Evolutionary conservation across 1,140 invertebrate genomes (phyloP), one percentile per base, ranked within the genome.

Genomic region (Caenorhabditis brenneri): DNA sequence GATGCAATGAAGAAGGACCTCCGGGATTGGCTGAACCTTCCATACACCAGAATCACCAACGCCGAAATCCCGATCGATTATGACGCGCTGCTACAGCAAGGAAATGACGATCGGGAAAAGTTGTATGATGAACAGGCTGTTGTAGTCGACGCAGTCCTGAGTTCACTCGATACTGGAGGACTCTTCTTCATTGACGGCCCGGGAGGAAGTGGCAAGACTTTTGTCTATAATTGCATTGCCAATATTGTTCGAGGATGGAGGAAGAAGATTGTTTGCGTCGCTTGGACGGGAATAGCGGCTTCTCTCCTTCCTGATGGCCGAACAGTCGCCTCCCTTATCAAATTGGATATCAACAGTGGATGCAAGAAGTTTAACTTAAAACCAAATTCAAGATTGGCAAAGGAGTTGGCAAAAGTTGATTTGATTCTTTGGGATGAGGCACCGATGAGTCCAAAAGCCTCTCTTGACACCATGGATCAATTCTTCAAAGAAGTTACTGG

Each of bases 201-300:
- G 7, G 53, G 53, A 24, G 53, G 53, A 24, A 65, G n/a, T n/a
- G 81, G 81, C 27, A 82, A 82, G 46, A 82, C 81, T 3, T 82
- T 46, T 33, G 7, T 22, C 29, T 82, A 82, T 31, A 33, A n/a
- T 12, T 16, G 19, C 55, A 10, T 29, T 65, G 12, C 22, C 39
- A 39, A 82, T 31, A 24, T 69, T 15, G 5, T 82, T 1, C 27
- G 6, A 5, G 53, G 55, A 42, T 7, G 27, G 27, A 16, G 33
- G 39, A 29, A 6, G 53, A 29, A 7, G 27, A 29, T 29, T 55
- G 6, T 55, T 24, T 42, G 55, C 36, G 16, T 16, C 7, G 60
- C 81, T 10, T 78, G 65, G 60, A 78, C 24, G 22, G 49, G 65
- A 53, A 83, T 83, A 36, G 82, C 65, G 4, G 82, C 69, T 12